These are phyloP conservation scores for Drosophila sp. DNA, from an alignment of 1,140 invertebrate species.

Conservation along the genomic window DNA sequence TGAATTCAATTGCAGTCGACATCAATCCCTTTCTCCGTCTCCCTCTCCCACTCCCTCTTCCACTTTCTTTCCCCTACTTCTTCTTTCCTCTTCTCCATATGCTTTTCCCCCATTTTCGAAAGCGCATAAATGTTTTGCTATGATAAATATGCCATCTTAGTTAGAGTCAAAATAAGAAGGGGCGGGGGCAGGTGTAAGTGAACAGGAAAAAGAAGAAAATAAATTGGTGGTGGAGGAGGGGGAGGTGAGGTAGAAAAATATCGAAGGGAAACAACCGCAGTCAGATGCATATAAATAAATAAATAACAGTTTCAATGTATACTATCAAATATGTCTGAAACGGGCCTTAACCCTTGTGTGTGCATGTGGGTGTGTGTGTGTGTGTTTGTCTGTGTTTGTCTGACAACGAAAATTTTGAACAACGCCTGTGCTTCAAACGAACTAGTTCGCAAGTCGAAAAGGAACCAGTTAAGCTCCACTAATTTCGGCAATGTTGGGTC, in stretches of 20 bases:
- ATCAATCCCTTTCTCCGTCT: neutral
- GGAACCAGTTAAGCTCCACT: no score
- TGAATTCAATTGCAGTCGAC: constrained; percentile 12
- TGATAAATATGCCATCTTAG: constrained; percentile 42
- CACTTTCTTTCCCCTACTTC: neutral
- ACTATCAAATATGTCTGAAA: constrained; percentile 29
- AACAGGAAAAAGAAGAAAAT: neutral
- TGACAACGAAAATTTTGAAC: no score
- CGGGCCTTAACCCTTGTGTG: constrained; percentile 41
- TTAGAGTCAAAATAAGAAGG: neutral
- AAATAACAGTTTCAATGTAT: constrained; percentile 58
- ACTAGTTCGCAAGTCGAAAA: neutral
- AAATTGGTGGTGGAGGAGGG: no score
- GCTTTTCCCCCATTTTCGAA: neutral
- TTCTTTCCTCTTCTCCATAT: neutral
- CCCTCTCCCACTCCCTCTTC: neutral
- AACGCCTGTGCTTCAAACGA: no score
- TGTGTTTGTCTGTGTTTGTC: neutral
- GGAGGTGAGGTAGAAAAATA: neutral
- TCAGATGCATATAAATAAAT: constrained; percentile 60
- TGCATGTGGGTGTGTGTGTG: neutral
- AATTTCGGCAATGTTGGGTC: no score
- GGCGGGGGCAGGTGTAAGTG: neutral
- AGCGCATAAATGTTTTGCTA: constrained; percentile 25
- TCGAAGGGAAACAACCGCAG: constrained; percentile 1